A percentile compares a stretch with the other conserved stretches of the same genome.
phyloP scores from a whole-genome alignment of 2,888 invertebrate species.

The Boloria selene region DNA sequence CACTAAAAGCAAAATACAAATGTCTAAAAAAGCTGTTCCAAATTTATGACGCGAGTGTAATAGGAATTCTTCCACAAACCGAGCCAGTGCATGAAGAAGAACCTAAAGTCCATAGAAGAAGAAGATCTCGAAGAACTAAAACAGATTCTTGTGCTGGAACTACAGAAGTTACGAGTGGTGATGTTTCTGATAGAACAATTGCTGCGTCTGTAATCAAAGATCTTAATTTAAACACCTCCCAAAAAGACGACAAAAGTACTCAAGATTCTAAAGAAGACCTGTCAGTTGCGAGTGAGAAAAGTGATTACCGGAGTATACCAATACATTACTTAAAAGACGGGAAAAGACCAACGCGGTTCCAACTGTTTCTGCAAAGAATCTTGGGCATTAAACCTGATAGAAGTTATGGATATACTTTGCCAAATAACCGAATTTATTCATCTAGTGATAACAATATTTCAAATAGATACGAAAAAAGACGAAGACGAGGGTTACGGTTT shows the following conservation, averaged over 20 bases:
- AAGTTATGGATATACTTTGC: constrained; percentile 43
- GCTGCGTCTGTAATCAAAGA: constrained; percentile 55
- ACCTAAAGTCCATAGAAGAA: constrained; percentile 44
- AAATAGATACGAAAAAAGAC: constrained; percentile 51
- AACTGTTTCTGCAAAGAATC: constrained; percentile 63
- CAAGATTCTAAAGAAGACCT: constrained; percentile 49
- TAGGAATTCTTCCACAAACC: constrained; percentile 58
- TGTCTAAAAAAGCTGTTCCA: constrained; percentile 74
- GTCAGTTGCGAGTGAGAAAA: constrained; percentile 41
- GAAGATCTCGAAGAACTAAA: constrained; percentile 63
- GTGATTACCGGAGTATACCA: constrained; percentile 36
- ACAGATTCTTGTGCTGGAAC: constrained; percentile 67
- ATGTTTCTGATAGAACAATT: constrained; percentile 48
- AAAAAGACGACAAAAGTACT: constrained; percentile 43
- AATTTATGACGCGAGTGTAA: constrained; percentile 72
- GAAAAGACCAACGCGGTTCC: constrained; percentile 60
- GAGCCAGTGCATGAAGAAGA: constrained; percentile 32
- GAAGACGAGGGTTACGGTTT: constrained; percentile 49
- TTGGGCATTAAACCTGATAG: constrained; percentile 59
- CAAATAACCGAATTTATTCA: constrained; percentile 46
- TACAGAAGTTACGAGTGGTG: constrained; percentile 53
- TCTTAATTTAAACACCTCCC: constrained; percentile 46
- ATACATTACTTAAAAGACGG: constrained; percentile 53
- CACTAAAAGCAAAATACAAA: constrained; percentile 74
- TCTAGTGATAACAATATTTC: constrained; percentile 64